phyloP scores from a whole-genome alignment of 2,888 invertebrate genomes.

The Apeira syringaria region DNA sequence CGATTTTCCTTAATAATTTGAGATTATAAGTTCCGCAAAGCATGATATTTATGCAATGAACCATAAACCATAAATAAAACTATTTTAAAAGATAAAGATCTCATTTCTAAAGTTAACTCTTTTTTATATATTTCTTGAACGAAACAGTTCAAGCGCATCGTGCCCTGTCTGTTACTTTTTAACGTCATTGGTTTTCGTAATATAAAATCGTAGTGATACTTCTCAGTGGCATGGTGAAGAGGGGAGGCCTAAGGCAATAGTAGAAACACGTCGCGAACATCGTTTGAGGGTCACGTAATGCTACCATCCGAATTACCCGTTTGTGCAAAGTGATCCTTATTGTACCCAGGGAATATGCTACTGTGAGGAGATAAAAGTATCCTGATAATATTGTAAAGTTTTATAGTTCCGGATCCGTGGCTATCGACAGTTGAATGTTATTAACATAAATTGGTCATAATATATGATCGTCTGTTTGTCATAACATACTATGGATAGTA shows the following conservation, averaged over 20 bases:
- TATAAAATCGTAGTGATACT: constrained; percentile 72
- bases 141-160: neutral
- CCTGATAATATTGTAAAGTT: constrained; percentile 50
- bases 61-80: too few species aligned
- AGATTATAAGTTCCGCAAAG: too few species aligned
- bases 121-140: too few species aligned
- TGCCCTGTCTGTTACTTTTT: constrained; percentile 22
- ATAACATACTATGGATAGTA: too few species aligned
- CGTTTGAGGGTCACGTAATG: constrained; percentile 71
- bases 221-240: constrained; percentile 60
- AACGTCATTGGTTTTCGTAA: constrained; percentile 35
- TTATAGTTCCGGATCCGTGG: constrained; percentile 37
- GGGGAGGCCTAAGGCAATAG: constrained; percentile 66
- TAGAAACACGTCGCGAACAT: constrained; percentile 71
- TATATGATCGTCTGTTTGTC: too few species aligned
- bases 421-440: too few species aligned
- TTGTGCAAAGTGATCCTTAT: constrained; percentile 67
- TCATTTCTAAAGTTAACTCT: too few species aligned
- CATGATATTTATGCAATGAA: too few species aligned
- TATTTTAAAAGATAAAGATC: too few species aligned
- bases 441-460: too few species aligned
- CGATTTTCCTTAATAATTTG: too few species aligned
- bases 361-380: constrained; percentile 49
- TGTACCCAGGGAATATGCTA: constrained; percentile 65
- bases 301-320: constrained; percentile 67